These are phyloP conservation scores for Zoanthus gigantus DNA, from an alignment of 92 coral and sea anemone genomes.

Conservation along the genomic window DNA sequence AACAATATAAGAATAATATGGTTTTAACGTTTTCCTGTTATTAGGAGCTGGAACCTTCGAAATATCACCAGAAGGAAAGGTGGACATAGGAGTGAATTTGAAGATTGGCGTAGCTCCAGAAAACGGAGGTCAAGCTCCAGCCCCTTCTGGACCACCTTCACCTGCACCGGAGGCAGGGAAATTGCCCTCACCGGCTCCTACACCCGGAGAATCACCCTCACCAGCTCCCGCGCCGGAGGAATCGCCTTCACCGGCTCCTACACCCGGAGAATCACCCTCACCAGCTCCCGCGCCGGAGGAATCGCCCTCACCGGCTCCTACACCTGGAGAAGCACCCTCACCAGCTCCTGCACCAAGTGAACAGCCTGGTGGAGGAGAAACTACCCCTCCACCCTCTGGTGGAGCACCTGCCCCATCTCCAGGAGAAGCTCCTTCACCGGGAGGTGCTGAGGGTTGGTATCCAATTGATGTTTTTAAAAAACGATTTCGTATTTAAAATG, in stretches of 20 bases:
- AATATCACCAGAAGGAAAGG: slow-evolving; percentile 40
- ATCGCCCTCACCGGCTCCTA: slow-evolving; percentile 11
- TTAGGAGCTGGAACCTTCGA: slow-evolving; percentile 48
- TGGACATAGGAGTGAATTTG: slow-evolving; percentile 33
- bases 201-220: slow-evolving; percentile 1
- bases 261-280: slow-evolving; percentile 13
- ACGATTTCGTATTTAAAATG: no score
- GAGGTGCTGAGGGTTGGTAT: neutral
- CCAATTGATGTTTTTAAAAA: neutral
- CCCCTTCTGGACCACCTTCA: neutral
- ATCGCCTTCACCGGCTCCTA: slow-evolving; percentile 4
- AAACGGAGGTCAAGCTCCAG: slow-evolving; percentile 14
- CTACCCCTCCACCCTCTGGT: neutral
- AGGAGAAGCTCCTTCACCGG: slow-evolving; percentile 34
- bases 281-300: neutral
- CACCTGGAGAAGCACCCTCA: slow-evolving; percentile 23
- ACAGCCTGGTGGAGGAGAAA: slow-evolving; percentile 36
- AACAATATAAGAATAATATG: neutral
- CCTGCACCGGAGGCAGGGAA: neutral
- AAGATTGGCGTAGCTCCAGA: slow-evolving; percentile 15
- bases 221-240: slow-evolving; percentile 10
- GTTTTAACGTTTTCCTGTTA: neutral
- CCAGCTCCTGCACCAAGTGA: slow-evolving; percentile 20
- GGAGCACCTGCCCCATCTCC: slow-evolving; percentile 26
- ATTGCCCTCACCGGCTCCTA: neutral